A percentile compares a stretch with the other conserved stretches of the same genome.
Conservation (phyloP, 2,888 invertebrate species). For the Nephrotoma flavescens region DNA sequence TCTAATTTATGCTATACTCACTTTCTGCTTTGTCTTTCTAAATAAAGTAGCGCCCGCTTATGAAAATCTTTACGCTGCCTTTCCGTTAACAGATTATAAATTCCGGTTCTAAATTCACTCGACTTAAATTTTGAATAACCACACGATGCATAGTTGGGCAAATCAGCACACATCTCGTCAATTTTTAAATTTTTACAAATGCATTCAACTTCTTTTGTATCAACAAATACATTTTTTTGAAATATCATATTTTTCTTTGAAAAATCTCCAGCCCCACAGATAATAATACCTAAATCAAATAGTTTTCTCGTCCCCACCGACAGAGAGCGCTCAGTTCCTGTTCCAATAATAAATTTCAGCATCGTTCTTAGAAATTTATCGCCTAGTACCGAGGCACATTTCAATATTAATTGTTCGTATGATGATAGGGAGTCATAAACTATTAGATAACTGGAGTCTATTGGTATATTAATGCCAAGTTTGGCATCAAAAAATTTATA, state of each 20-base stretch:
- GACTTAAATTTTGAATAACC: slow-evolving; percentile 44
- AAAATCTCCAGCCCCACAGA: slow-evolving; percentile 29
- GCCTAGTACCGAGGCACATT: slow-evolving; percentile 48
- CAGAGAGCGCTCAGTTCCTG: slow-evolving; percentile 15
- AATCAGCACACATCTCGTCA: slow-evolving; percentile 32
- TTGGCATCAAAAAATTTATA: slow-evolving; percentile 25
- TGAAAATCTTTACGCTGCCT: slow-evolving; percentile 44
- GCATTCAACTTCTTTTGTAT: slow-evolving; percentile 26
- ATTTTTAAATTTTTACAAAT: slow-evolving; percentile 20
- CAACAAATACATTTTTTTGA: slow-evolving; percentile 12
- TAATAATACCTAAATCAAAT: slow-evolving; percentile 42
- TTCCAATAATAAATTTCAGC: slow-evolving; percentile 39
- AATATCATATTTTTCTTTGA: not conserved
- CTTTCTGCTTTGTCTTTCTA: slow-evolving; percentile 40
- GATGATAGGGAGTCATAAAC: slow-evolving; percentile 47
- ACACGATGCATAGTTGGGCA: slow-evolving; percentile 47
- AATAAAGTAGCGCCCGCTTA: slow-evolving; percentile 38
- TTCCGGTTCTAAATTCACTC: slow-evolving; percentile 40
- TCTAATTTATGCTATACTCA: not conserved
- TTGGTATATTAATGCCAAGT: slow-evolving; percentile 31
- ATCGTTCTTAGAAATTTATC: slow-evolving; percentile 45
- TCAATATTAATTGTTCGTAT: slow-evolving; percentile 47
- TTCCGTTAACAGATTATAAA: slow-evolving; percentile 46
- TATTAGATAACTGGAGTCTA: slow-evolving; percentile 36
- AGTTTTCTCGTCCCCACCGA: slow-evolving; percentile 39